phyloP scores from a whole-genome alignment of 2,888 invertebrate species.

The Rhagonycha lutea region DNA sequence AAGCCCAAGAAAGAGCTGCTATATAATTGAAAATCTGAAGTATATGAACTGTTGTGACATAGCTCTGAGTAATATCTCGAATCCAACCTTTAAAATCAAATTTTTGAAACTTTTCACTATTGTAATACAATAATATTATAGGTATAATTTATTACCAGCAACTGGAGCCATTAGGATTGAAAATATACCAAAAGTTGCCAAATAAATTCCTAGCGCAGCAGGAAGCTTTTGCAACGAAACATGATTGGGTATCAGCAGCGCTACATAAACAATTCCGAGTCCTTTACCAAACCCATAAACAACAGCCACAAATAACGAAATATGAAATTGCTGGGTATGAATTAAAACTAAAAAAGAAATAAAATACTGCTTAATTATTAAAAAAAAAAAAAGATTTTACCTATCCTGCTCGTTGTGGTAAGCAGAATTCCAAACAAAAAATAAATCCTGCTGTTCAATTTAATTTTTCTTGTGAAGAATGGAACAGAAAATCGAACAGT shows the following conservation, averaged over 20 bases:
- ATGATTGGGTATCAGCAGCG: conserved; percentile 72
- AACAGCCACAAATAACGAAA: conserved; percentile 63
- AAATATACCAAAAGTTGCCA: conserved; percentile 68
- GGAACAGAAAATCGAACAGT: conserved; percentile 68
- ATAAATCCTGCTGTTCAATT: conserved; percentile 73
- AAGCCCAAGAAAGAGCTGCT: conserved; percentile 66
- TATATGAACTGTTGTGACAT: conserved; percentile 66
- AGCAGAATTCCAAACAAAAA: conserved; percentile 70
- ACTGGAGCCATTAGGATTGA: conserved; percentile 67
- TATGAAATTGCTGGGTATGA: conserved; percentile 60
- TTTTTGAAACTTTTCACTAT: conserved; percentile 53
- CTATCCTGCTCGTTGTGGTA: conserved; percentile 70
- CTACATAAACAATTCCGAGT: conserved; percentile 74
- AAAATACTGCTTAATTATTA: background rate
- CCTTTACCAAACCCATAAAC: conserved; percentile 75
- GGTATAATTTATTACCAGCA: conserved; percentile 60
- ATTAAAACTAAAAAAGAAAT: conserved; percentile 59
- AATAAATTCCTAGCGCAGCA: conserved; percentile 71
- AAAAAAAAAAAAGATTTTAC: conserved; percentile 51
- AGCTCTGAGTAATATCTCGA: conserved; percentile 63
- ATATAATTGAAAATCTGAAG: conserved; percentile 68
- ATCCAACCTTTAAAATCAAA: conserved; percentile 61
- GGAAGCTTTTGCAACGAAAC: conserved; percentile 72
- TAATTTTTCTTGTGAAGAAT: conserved; percentile 69
- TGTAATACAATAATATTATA: background rate